A percentile compares a stretch with the other conserved stretches of the same genome.
These are phyloP conservation scores for Solenodon paradoxus DNA, from an alignment of 2,113 vertebrate species.

Conservation along the genomic window DNA sequence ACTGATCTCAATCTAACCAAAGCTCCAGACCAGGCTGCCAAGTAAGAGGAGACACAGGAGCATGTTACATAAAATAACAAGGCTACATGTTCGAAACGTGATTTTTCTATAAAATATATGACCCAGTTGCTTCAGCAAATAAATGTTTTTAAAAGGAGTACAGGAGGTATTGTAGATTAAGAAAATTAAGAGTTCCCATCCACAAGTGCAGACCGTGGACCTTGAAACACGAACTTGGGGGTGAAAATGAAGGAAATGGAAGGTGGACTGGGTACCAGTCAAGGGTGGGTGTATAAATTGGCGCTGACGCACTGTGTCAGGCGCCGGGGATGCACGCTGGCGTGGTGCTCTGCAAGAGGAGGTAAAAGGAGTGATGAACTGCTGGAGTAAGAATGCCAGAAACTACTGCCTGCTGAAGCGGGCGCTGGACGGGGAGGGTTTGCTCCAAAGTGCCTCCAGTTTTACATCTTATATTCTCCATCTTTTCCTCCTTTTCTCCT, in stretches of 20 bases:
- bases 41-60: not conserved
- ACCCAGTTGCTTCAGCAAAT: slow-evolving; percentile 13
- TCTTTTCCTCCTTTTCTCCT: not conserved
- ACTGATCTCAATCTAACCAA: not conserved
- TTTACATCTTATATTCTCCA: too few relatives aligned
- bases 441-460: not conserved
- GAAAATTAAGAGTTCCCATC: not conserved
- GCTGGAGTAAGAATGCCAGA: not conserved
- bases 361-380: not conserved
- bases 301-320: too few relatives aligned
- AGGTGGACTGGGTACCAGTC: not conserved
- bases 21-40: not conserved
- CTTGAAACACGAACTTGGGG: not conserved
- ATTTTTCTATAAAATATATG: not conserved
- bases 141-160: not conserved
- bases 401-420: too few relatives aligned
- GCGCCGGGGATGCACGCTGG: too few relatives aligned
- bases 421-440: too few relatives aligned
- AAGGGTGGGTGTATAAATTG: not conserved
- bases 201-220: not conserved
- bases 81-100: not conserved
- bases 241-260: not conserved
- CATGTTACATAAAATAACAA: not conserved
- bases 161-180: not conserved
- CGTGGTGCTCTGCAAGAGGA: too few relatives aligned